phyloP scores from a whole-genome alignment of 2,113 vertebrate genomes.

The Romanogobio albipinnatus region DNA sequence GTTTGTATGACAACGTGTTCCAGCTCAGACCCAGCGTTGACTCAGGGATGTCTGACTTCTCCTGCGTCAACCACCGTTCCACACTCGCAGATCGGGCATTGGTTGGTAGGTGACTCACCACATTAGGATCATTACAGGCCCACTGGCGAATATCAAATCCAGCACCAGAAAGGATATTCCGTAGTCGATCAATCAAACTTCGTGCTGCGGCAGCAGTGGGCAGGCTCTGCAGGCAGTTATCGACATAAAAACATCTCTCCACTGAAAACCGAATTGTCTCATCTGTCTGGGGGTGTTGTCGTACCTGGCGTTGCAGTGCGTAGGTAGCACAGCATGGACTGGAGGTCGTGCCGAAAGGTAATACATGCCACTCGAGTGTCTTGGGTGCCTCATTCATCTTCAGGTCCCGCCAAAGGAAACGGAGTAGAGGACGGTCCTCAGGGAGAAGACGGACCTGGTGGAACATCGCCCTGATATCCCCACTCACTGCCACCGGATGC shows the following conservation, averaged over 20 bases:
- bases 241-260: conserved; percentile 44
- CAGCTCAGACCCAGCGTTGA: neutral
- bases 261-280: neutral
- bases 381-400: no score
- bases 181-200: neutral
- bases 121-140: neutral
- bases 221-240: conserved; percentile 40
- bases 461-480: no score
- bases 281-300: neutral
- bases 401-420: no score
- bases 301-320: neutral
- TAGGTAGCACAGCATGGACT: no score
- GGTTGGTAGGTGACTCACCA: neutral
- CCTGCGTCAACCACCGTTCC: neutral
- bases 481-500: no score
- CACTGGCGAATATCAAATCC: conserved; percentile 16
- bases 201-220: neutral
- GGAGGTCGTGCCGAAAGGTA: no score
- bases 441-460: no score
- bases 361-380: no score
- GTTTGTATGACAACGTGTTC: neutral
- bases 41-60: neutral
- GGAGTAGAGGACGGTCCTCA: no score
- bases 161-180: neutral
- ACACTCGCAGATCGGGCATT: neutral